phyloP scores from a whole-genome alignment of 2,888 invertebrate species.

The Metellina segmentata region DNA sequence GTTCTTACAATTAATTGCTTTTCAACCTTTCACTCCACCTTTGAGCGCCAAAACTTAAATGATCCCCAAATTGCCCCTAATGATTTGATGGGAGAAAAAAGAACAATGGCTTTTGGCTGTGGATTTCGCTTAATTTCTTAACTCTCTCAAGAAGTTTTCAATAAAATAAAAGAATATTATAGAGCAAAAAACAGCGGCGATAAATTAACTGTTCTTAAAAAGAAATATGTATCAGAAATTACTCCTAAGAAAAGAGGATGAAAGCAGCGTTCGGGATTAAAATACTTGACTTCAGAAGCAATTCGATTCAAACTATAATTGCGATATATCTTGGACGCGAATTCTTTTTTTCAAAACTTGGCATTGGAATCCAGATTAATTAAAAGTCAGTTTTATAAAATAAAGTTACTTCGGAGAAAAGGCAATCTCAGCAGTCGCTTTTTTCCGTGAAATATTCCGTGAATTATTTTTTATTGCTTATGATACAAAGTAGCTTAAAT shows the following conservation, averaged over 20 bases:
- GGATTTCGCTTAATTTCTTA: slow-evolving; percentile 22
- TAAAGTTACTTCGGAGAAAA: not conserved
- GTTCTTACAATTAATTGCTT: slow-evolving; percentile 35
- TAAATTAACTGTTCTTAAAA: slow-evolving; percentile 32
- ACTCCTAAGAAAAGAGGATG: not conserved
- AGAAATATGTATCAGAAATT: slow-evolving; percentile 53
- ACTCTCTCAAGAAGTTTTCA: slow-evolving; percentile 14
- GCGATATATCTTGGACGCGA: slow-evolving; percentile 7
- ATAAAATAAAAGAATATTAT: slow-evolving; percentile 17
- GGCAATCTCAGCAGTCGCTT: not conserved
- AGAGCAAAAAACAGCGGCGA: not conserved
- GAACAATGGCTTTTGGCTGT: not conserved
- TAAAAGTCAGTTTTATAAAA: slow-evolving; percentile 54
- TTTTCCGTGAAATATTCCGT: slow-evolving; percentile 14
- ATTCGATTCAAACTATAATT: slow-evolving; percentile 55
- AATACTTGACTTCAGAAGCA: slow-evolving; percentile 26
- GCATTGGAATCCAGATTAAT: slow-evolving; percentile 46
- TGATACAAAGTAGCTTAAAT: slow-evolving; percentile 10
- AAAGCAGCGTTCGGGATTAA: slow-evolving; percentile 15
- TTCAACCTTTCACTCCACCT: slow-evolving; percentile 15
- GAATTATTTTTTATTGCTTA: slow-evolving; percentile 18
- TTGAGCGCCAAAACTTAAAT: slow-evolving; percentile 53
- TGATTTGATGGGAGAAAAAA: slow-evolving; percentile 11
- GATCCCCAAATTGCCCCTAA: slow-evolving; percentile 50
- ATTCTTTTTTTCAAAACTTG: not conserved